These are phyloP conservation scores for Pristionchus maxplancki DNA, from an alignment of 2,888 invertebrate genomes.

Conservation along the genomic window DNA sequence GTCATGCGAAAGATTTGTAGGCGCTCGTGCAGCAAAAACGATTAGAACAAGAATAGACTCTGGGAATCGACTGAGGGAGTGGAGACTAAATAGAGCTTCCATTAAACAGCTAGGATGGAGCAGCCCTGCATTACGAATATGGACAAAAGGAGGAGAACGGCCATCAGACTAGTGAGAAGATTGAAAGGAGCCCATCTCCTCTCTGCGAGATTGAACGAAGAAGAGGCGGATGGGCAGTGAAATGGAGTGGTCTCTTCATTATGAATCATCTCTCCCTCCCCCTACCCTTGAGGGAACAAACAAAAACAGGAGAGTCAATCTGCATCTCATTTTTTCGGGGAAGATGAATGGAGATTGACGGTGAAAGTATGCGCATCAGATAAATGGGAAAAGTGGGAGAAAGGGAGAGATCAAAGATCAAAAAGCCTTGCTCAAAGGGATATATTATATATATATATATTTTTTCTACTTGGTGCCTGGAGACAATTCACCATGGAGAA, in stretches of 20 bases:
- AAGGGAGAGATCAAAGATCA: background rate
- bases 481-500: background rate
- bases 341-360: background rate
- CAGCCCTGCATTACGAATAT: too few relatives aligned
- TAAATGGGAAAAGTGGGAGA: background rate
- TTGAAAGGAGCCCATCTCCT: too few relatives aligned
- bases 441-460: too few relatives aligned
- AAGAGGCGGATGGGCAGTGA: constrained; percentile 2
- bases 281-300: background rate
- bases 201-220: background rate
- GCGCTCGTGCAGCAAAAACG: too few relatives aligned
- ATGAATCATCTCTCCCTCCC: background rate
- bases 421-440: too few relatives aligned
- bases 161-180: background rate
- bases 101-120: too few relatives aligned
- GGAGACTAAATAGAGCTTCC: too few relatives aligned
- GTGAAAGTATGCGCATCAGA: background rate
- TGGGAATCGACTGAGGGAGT: too few relatives aligned
- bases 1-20: too few relatives aligned
- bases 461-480: too few relatives aligned
- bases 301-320: background rate
- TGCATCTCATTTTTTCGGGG: background rate
- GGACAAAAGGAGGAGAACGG: background rate
- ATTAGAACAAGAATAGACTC: too few relatives aligned
- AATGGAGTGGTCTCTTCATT: background rate